These are phyloP conservation scores for Ectropis crepuscularia DNA, from an alignment of 2,888 invertebrate genomes.

Conservation along the genomic window DNA sequence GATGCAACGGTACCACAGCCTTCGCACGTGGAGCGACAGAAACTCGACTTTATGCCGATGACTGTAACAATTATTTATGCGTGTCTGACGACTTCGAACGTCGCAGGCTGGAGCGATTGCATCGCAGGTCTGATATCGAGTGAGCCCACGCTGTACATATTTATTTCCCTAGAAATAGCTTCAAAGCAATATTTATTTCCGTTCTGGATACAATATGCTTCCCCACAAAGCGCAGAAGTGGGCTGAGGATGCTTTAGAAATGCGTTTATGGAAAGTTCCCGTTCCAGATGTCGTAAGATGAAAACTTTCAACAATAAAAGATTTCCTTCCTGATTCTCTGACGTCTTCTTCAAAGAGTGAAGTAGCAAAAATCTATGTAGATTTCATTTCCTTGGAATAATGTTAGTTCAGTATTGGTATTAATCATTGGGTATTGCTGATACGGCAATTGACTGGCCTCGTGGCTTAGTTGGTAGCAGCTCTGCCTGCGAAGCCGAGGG, in stretches of 20 bases:
- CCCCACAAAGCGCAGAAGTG: slow-evolving; percentile 4
- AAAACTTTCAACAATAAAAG: no score
- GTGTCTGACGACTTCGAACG: slow-evolving; percentile 27
- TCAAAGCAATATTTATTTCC: slow-evolving; percentile 1
- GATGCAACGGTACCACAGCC: slow-evolving; percentile 57
- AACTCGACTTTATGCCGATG: slow-evolving; percentile 52
- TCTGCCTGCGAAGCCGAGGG: no score
- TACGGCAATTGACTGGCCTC: no score
- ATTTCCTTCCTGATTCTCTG: no score
- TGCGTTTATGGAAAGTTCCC: no score
- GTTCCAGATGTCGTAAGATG: no score
- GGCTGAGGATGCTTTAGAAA: not conserved
- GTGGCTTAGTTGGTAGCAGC: no score
- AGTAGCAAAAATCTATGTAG: no score
- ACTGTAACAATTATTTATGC: slow-evolving; percentile 33
- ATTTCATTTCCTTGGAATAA: no score
- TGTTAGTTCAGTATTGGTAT: no score
- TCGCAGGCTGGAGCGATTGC: slow-evolving; percentile 33
- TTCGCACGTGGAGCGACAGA: slow-evolving; percentile 47
- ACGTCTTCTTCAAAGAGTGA: no score
- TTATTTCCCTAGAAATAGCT: slow-evolving; percentile 9
- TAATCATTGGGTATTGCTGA: no score
- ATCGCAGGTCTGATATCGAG: slow-evolving; percentile 40
- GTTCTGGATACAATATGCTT: not conserved
- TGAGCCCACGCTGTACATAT: slow-evolving; percentile 47